Conservation (phyloP, 2,888 invertebrate genomes). For the Noctua comes region DNA sequence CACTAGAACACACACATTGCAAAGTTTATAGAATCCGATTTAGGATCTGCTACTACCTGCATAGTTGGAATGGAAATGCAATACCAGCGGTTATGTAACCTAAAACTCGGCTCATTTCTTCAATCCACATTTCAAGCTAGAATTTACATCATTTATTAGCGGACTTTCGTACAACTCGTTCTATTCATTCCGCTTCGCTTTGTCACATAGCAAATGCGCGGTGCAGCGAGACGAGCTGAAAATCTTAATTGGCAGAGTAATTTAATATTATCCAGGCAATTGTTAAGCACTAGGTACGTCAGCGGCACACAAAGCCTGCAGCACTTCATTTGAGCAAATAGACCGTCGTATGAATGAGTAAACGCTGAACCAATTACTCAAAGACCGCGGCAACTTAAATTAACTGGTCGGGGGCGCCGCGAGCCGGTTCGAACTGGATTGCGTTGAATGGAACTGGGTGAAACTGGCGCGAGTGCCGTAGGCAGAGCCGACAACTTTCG, state of each 20-base stretch:
- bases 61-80: slow-evolving; percentile 8
- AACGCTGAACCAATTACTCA: slow-evolving; percentile 72
- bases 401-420: slow-evolving; percentile 64
- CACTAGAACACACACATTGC: slow-evolving; percentile 31
- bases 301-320: slow-evolving; percentile 63
- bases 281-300: slow-evolving; percentile 57
- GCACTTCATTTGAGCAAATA: slow-evolving; percentile 60
- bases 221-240: slow-evolving; percentile 50
- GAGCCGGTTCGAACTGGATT: slow-evolving; percentile 62
- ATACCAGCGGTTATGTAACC: not conserved
- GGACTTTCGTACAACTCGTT: slow-evolving; percentile 8
- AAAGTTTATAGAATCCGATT: slow-evolving; percentile 29
- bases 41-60: not conserved
- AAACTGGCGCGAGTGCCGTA: slow-evolving; percentile 46
- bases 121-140: slow-evolving; percentile 3
- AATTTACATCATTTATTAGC: slow-evolving; percentile 43
- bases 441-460: slow-evolving; percentile 54
- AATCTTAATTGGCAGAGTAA: slow-evolving; percentile 69
- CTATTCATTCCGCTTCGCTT: slow-evolving; percentile 50
- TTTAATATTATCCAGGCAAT: slow-evolving; percentile 69
- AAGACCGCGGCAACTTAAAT: slow-evolving; percentile 74
- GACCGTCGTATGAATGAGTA: slow-evolving; percentile 71
- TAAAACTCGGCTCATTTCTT: slow-evolving; percentile 12
- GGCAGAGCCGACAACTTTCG: slow-evolving; percentile 56
- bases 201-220: slow-evolving; percentile 59